A percentile compares a stretch with the other conserved stretches of the same genome.
Evolutionary conservation across 2,797 vertebrate genomes (phyloP).

Genomic region (Siniperca obscura): DNA sequence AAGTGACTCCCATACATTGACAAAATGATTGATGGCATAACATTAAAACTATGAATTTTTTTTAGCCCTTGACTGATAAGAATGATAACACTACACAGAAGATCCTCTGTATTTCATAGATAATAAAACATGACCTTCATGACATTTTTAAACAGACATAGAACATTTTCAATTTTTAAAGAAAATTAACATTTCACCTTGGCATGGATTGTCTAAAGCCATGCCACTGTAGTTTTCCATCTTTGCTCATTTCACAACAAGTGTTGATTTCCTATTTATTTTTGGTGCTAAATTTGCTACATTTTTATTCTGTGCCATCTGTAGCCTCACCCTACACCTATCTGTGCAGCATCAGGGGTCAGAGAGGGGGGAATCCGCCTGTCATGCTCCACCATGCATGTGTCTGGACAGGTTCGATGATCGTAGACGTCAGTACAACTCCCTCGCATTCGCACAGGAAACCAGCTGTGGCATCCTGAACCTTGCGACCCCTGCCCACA

Average conservation of each 20-base stretch:
- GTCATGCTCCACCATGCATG: slow-evolving; percentile 49
- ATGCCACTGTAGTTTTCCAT: not conserved
- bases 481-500: slow-evolving; percentile 20
- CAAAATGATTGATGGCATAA: slow-evolving; percentile 25
- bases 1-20: not conserved
- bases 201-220: not conserved
- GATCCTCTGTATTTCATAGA: slow-evolving; percentile 12
- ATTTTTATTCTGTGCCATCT: slow-evolving; percentile 2
- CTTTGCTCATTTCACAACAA: not conserved
- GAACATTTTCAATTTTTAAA: not conserved
- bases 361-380: slow-evolving; percentile 41
- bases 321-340: not conserved
- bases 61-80: slow-evolving; percentile 21
- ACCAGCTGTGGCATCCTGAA: slow-evolving; percentile 55
- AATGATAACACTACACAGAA: not conserved
- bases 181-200: slow-evolving; percentile 1
- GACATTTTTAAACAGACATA: not conserved
- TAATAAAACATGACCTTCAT: slow-evolving; percentile 12
- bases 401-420: slow-evolving; percentile 40
- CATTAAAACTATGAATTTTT: slow-evolving; percentile 14
- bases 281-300: not conserved
- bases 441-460: slow-evolving; percentile 75
- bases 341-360: slow-evolving; percentile 24
- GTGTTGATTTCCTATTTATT: slow-evolving; percentile 18
- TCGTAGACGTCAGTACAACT: slow-evolving; percentile 38